Percentiles rank a stretch among this genome's conserved stretches.
Evolutionary conservation across 2,888 invertebrate species (phyloP).

Genomic region (Philereme transversata): DNA sequence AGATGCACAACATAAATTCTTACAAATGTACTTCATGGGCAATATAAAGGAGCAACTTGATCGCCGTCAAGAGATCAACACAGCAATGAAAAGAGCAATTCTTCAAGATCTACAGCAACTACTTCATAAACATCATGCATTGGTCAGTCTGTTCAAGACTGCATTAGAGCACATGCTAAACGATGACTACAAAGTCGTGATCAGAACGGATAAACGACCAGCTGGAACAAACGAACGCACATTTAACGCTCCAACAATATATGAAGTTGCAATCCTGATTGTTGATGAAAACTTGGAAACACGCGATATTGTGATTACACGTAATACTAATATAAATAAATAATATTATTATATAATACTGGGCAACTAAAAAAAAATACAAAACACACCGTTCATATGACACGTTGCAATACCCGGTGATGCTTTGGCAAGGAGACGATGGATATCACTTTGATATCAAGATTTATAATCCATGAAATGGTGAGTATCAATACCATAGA

Average conservation of each 20-base stretch:
- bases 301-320: conserved; percentile 50
- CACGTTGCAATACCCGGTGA: too few species aligned
- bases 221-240: conserved; percentile 42
- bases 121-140: conserved; percentile 34
- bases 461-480: too few species aligned
- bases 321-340: too few species aligned
- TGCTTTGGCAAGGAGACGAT: too few species aligned
- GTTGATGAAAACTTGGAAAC: conserved; percentile 41
- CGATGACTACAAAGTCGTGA: conserved; percentile 47
- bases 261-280: conserved; percentile 45
- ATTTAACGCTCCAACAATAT: conserved; percentile 47
- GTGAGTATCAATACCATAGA: too few species aligned
- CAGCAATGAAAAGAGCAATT: neutral
- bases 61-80: conserved; percentile 4
- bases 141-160: conserved; percentile 39
- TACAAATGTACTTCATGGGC: conserved; percentile 2
- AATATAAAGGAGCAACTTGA: neutral
- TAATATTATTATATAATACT: conserved; percentile 36
- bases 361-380: conserved; percentile 39
- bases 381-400: conserved; percentile 40
- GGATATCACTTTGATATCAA: too few species aligned
- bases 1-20: too few species aligned
- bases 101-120: conserved; percentile 2
- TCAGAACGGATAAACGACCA: conserved; percentile 48
- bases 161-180: conserved; percentile 46